Evolutionary conservation across 2,113 vertebrate species (phyloP), one percentile per base, ranked within the genome.

Genomic region (Chauna torquata): DNA sequence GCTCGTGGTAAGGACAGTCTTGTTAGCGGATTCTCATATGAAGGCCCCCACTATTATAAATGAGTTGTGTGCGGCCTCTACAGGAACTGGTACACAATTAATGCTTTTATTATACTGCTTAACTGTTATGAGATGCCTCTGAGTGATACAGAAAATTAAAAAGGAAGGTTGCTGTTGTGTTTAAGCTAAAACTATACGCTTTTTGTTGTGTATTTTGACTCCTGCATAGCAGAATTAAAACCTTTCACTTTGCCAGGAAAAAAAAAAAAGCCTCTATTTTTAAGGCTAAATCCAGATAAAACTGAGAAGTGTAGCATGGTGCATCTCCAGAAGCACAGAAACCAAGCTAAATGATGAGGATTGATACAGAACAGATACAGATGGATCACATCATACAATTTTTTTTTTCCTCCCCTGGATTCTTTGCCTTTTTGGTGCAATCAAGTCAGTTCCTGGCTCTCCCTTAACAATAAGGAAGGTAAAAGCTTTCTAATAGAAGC

Each of bases 61-160:
- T 70, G 44, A 80, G 91, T 59, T 95, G 40, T 80, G 91, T 90
- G 94, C 72, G 74, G 83, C 94, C 87, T 65, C 91, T 93, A 70
- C 82, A 93, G 94, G 91, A 75, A 34, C 4, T 55, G 68, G 30
- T 25, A 27, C 32, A 65, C 38, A 70, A 34, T 54, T 69, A 72
- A 52, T 58, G 71, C 32, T 69, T 77, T 78, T 61, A 50, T 34
- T 49, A 9, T 22, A 3, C 17, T 34, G 47, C 47, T 15, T 59
- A 14, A 30, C 22, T 55, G 57, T 8, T 19, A 23, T 0, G 17
- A 71, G 59, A 50, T 40, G 47, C 34, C 72, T 82, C 61, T 38
- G 54, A 42, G 38, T 4, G 10, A 50, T 7, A 66, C n/a, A 36
- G 40, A n/a, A 69, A 52, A 18, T 40, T 30, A 74, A 40, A 27